Evolutionary conservation across 2,888 invertebrate species (phyloP), one percentile per base, ranked within the genome.

Genomic region (Plutella xylostella): DNA sequence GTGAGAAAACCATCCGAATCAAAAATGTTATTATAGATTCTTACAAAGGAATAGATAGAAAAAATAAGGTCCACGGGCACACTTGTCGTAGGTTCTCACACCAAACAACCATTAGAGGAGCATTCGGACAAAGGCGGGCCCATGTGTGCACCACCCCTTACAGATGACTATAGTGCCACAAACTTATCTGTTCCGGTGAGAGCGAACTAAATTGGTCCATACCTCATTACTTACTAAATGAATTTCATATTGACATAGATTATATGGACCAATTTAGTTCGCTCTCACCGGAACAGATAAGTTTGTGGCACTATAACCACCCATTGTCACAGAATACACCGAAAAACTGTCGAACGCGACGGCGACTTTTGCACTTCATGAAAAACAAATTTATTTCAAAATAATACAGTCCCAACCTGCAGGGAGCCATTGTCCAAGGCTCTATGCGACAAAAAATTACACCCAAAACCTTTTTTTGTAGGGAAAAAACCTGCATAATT

Each of bases 311-410:
- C n/a, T n/a, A n/a, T n/a, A n/a, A n/a, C n/a, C n/a, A n/a, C n/a
- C n/a, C n/a, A n/a, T n/a, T n/a, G n/a, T 72, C 67, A 67, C 64
- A 61, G 61, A 66, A 56, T 65, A 56, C 57, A 66, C 63, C 60
- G 60, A 72, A 71, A 73, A 67, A 65, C 65, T 65, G 68, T 66
- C 71, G 74, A 75, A 66, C 61, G 64, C 61, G 60, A 60, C 65
- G 55, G 63, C 69, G 75, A 77, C 79, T 80, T 71, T 79, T 79
- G 75, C 79, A 83, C 78, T 83, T 82, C 82, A 83, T 82, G 82
- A 83, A 82, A 82, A 65, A 71, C 72, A 71, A 63, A 82, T 82
- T 80, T 80, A 78, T 66, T 64, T 58, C 58, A 48, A 58, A 65
- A 79, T 73, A 77, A 77, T 77, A 54, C 63, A 62, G 63, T 61